phyloP scores from a whole-genome alignment of 2,113 vertebrate genomes.

The Pavo muticus region DNA sequence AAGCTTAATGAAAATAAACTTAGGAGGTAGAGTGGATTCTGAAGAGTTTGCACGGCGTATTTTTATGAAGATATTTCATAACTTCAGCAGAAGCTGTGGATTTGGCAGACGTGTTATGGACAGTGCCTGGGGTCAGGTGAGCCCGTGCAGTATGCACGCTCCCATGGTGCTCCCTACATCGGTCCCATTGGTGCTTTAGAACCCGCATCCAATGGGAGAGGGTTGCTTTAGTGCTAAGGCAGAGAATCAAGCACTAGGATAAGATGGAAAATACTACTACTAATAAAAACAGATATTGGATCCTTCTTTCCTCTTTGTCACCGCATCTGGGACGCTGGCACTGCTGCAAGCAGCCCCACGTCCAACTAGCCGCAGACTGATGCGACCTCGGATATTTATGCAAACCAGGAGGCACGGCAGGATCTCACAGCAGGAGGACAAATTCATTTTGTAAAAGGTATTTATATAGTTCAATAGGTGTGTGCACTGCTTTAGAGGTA shows the following conservation, averaged over 20 bases:
- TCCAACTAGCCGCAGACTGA: neutral
- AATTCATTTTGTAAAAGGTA: constrained; percentile 75
- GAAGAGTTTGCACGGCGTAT: neutral
- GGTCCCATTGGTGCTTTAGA: neutral
- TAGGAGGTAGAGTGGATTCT: neutral
- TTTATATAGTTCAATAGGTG: constrained; percentile 72
- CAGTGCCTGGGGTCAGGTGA: neutral
- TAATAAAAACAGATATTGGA: neutral
- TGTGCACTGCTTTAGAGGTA: constrained; percentile 65
- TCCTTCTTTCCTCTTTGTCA: neutral
- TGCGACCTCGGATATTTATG: constrained; percentile 47
- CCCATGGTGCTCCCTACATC: neutral
- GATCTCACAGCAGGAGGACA: constrained; percentile 73
- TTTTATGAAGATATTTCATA: neutral
- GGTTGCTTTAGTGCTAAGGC: neutral
- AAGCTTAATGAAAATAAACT: neutral
- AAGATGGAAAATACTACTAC: too few relatives aligned
- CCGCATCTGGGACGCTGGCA: fast-evolving
- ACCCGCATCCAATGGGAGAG: neutral
- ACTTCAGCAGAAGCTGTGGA: neutral
- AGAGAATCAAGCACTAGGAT: neutral
- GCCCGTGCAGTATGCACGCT: fast-evolving
- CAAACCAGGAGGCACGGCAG: constrained; percentile 61
- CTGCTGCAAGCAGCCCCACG: neutral
- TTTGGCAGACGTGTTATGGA: neutral